phyloP scores from a whole-genome alignment of 2,888 invertebrate species.

The Petrolisthes manimaculis region DNA sequence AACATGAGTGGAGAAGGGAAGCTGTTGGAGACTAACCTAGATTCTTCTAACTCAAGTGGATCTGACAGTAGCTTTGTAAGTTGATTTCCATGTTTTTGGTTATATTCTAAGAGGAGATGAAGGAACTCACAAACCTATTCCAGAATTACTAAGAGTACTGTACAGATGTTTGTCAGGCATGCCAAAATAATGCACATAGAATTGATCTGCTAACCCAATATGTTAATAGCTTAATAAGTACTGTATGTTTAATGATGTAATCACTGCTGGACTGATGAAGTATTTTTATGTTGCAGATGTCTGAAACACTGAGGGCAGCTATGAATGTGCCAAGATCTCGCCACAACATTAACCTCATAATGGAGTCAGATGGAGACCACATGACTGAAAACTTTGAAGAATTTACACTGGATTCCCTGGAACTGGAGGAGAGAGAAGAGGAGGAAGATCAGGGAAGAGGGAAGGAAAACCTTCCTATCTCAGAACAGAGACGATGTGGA shows the following conservation, averaged over 20 bases:
- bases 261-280: too few relatives aligned
- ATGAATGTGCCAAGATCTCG: slow-evolving; percentile 73
- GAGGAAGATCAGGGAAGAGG: slow-evolving; percentile 66
- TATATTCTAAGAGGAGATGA: too few relatives aligned
- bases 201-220: too few relatives aligned
- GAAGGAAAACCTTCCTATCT: slow-evolving; percentile 56
- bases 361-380: slow-evolving; percentile 77
- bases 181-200: too few relatives aligned
- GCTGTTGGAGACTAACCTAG: slow-evolving; percentile 58
- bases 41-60: slow-evolving; percentile 23
- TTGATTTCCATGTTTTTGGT: not conserved
- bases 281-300: slow-evolving; percentile 16
- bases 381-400: slow-evolving; percentile 84
- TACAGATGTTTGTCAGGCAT: too few relatives aligned
- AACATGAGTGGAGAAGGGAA: not conserved
- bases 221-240: too few relatives aligned
- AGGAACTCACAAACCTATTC: too few relatives aligned
- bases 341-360: slow-evolving; percentile 62
- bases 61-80: slow-evolving; percentile 27
- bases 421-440: slow-evolving; percentile 64
- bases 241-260: too few relatives aligned
- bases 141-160: too few relatives aligned
- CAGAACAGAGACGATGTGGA: slow-evolving; percentile 46
- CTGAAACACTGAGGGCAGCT: slow-evolving; percentile 71
- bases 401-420: slow-evolving; percentile 77